A percentile compares a stretch with the other conserved stretches of the same genome.
These are phyloP conservation scores for Hybognathus amarus DNA, from an alignment of 2,797 vertebrate genomes.

Conservation along the genomic window DNA sequence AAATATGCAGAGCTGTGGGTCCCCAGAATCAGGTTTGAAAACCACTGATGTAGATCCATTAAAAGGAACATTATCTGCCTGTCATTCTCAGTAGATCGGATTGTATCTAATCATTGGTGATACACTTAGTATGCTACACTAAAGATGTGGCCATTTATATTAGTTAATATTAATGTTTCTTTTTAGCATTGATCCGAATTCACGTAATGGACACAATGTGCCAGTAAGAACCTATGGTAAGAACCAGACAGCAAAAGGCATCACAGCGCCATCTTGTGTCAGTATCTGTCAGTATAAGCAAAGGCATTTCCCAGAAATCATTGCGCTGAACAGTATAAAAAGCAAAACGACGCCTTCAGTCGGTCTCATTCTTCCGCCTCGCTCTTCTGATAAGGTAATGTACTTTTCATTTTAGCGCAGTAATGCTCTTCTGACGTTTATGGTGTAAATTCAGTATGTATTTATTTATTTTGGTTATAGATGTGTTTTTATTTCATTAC, in stretches of 20 bases:
- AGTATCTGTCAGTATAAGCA: neutral
- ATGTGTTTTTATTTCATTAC: neutral
- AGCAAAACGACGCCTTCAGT: accelerated
- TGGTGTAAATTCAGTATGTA: accelerated
- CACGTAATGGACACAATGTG: neutral
- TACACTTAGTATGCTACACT: neutral
- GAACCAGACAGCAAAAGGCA: neutral
- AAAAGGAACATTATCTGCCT: neutral
- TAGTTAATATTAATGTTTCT: neutral
- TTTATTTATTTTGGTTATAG: accelerated
- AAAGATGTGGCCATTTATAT: neutral
- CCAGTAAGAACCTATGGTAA: neutral
- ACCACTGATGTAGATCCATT: neutral
- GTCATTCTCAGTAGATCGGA: neutral
- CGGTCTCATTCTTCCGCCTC: conserved; percentile 38
- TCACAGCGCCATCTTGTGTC: conserved; percentile 4
- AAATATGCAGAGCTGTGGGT: no score
- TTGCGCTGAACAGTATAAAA: conserved; percentile 57
- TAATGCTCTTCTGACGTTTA: accelerated
- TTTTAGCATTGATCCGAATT: neutral
- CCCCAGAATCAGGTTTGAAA: no score
- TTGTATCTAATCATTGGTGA: neutral
- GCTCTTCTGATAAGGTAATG: accelerated
- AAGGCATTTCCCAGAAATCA: conserved; percentile 59
- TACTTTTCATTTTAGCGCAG: accelerated